These are phyloP conservation scores for Lasius platythorax DNA, from an alignment of 2,888 invertebrate species.

Conservation along the genomic window DNA sequence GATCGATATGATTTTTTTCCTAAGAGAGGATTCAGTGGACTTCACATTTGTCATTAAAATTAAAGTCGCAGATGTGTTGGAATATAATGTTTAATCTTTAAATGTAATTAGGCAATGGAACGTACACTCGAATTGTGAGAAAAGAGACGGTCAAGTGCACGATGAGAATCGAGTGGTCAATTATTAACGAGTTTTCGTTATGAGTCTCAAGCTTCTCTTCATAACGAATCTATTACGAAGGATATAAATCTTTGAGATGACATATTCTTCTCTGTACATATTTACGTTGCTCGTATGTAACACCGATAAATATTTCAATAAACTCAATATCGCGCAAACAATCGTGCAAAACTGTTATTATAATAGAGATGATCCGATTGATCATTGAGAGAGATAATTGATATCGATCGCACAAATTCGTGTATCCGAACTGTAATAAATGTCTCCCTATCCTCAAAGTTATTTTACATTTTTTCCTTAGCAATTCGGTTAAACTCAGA, in stretches of 20 bases:
- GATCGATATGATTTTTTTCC: constrained; percentile 34
- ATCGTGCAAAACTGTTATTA: constrained; percentile 42
- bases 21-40: not conserved
- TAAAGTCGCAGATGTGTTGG: not conserved
- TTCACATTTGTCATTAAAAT: constrained; percentile 21
- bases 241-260: not conserved
- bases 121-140: constrained; percentile 41
- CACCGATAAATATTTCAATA: constrained; percentile 75
- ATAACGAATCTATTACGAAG: not conserved
- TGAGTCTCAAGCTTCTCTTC: not conserved
- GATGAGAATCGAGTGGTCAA: constrained; percentile 25
- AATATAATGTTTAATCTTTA: constrained; percentile 18
- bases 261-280: constrained; percentile 28
- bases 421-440: constrained; percentile 44
- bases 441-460: constrained; percentile 34
- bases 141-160: constrained; percentile 33
- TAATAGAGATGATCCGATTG: constrained; percentile 48
- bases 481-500: constrained; percentile 42
- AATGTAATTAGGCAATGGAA: constrained; percentile 59
- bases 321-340: constrained; percentile 74
- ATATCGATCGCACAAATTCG: constrained; percentile 59
- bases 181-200: constrained; percentile 45
- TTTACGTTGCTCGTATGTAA: constrained; percentile 62
- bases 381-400: constrained; percentile 31
- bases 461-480: constrained; percentile 31